Evolutionary conservation across 1,140 invertebrate genomes (phyloP).

Genomic region (Teleopsis dalmanni): DNA sequence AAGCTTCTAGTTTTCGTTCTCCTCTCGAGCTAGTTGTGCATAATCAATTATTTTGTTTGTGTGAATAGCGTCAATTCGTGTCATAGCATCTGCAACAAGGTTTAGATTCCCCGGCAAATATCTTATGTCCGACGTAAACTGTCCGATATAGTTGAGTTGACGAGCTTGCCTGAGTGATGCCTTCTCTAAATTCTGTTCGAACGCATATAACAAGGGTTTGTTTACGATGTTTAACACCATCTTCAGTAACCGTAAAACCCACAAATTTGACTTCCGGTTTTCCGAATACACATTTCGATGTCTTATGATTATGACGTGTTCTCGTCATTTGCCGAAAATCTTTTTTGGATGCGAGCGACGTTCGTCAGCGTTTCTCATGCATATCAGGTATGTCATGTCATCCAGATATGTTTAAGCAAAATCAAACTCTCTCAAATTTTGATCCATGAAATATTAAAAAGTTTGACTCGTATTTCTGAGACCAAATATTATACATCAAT

Average conservation of each 20-base stretch:
- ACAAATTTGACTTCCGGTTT: constrained; percentile 22
- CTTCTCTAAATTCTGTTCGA: constrained; percentile 26
- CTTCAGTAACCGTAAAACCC: constrained; percentile 17
- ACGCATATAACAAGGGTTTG: constrained; percentile 35
- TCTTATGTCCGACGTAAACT: constrained; percentile 37
- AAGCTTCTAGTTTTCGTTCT: constrained; percentile 1
- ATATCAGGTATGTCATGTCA: constrained; percentile 51
- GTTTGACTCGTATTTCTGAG: constrained; percentile 36
- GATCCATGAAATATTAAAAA: constrained; percentile 48
- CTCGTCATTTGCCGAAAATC: constrained; percentile 19
- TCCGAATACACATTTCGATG: constrained; percentile 26
- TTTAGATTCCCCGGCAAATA: constrained; percentile 38
- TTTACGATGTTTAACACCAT: constrained; percentile 43
- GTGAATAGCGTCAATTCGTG: constrained; percentile 25
- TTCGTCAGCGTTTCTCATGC: constrained; percentile 22
- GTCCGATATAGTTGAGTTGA: constrained; percentile 40
- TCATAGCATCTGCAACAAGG: constrained; percentile 31
- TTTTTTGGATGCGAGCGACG: constrained; percentile 23
- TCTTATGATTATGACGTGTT: constrained; percentile 26
- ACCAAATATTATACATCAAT: no score
- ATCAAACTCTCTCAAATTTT: constrained; percentile 36
- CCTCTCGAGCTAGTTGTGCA: constrained; percentile 6
- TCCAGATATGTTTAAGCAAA: constrained; percentile 40
- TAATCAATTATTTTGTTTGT: background rate
- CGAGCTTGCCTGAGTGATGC: constrained; percentile 21